Conservation (phyloP, 2,888 invertebrate species). For the Drosophila macrospina region DNA sequence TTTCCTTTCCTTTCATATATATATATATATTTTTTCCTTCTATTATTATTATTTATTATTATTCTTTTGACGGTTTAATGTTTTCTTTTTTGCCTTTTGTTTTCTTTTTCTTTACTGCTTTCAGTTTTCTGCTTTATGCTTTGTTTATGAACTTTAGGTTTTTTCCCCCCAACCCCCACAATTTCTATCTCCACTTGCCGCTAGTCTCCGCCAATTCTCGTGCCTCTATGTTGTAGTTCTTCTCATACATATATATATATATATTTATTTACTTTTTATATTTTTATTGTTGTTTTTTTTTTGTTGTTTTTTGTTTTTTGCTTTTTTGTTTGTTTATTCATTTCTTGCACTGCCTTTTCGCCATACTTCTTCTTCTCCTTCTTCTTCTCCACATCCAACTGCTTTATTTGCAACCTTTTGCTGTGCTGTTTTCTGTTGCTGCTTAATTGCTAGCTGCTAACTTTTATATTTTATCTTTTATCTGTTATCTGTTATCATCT, state of each 20-base stretch:
- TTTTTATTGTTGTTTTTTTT: constrained; percentile 8
- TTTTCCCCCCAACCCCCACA: background rate
- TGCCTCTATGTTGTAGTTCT: constrained; percentile 39
- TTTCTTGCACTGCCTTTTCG: constrained; percentile 9
- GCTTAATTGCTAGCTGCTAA: constrained; percentile 10
- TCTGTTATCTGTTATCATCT: constrained; percentile 38
- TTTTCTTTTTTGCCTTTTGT: background rate
- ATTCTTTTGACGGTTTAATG: constrained; percentile 8
- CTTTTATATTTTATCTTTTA: constrained; percentile 17
- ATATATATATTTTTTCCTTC: no score
- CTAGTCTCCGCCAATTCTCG: constrained; percentile 6
- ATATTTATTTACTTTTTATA: constrained; percentile 5
- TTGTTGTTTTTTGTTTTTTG: constrained; percentile 5
- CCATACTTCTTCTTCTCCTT: background rate
- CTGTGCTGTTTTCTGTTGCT: constrained; percentile 10
- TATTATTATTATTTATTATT: background rate
- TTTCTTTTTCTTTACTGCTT: background rate
- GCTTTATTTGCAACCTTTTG: no score
- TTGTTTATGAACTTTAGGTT: no score
- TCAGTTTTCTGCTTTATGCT: constrained; percentile 11
- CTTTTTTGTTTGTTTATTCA: background rate
- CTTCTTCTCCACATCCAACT: no score
- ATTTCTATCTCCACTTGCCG: constrained; percentile 16
- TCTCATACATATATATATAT: no score
- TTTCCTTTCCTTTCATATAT: background rate